Base-by-base conservation (phyloP, 2,888 invertebrate species). In the Drosophila pegasa region DNA sequence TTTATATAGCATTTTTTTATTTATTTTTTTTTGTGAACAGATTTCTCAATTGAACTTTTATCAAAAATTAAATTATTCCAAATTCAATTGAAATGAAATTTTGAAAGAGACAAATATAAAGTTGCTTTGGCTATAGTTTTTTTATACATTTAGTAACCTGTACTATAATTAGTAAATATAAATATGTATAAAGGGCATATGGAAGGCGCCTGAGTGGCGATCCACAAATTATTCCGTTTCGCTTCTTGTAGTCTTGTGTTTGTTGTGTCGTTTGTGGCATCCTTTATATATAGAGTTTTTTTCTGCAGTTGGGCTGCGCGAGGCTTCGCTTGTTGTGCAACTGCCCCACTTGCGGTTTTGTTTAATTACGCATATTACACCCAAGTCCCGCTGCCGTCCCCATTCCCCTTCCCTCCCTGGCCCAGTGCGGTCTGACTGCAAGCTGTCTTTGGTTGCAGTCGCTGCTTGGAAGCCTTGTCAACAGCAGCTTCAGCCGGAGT, bases 291-390 rank as follows among this genome's bases (percentile, higher is more conserved):
- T 18, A 27, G 10, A 27, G 5, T 63, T 31, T 31, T 45, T 29
- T 31, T 31, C 29, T 27, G 31, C 50, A 20, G 52, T 41, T 33
- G 47, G 61, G 57, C 43, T 33, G 35, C 57, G 62, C 58, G 51
- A 45, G 33, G 43, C 56, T 78, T 54, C 67, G 60, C 63, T 67
- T 56, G 65, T 59, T 65, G 58, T 43, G 58, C 55, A 54, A 54
- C 51, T 79, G 82, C 67, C 82, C 85, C 85, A 87, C 67, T 85
- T 84, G 84, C 78, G 88, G 87, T 88, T 80, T 81, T 88, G 83
- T 83, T 87, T 87, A 87, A 87, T 88, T 87, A 87, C 85, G 87
- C 85, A 87, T 85, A 81, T 87, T 81, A 75, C 81, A 69, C 22
- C 50, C 38, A 8, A 50, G 48, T 27, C 45, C 45, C 45, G 16